phyloP scores from a whole-genome alignment of 1,140 invertebrate genomes.

The Diabrotica virgifera region DNA sequence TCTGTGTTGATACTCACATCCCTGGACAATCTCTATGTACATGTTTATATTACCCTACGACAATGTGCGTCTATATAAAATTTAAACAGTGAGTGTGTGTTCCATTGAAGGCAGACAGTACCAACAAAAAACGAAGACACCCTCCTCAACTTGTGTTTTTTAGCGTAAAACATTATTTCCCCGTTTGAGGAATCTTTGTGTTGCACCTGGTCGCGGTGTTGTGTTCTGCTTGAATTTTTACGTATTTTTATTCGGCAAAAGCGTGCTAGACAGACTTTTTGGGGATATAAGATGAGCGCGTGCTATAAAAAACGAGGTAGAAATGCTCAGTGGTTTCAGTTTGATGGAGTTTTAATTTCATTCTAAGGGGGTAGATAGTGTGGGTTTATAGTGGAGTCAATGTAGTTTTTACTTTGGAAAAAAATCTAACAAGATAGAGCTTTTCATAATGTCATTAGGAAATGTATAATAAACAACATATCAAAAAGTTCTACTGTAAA shows the following conservation, averaged over 20 bases:
- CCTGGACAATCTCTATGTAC: slow-evolving; percentile 4
- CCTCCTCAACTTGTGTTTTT: slow-evolving; percentile 20
- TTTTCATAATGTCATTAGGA: too few relatives aligned
- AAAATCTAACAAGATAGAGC: too few relatives aligned
- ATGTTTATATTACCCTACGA: slow-evolving; percentile 6
- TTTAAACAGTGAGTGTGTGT: slow-evolving; percentile 15
- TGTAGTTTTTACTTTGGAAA: too few relatives aligned
- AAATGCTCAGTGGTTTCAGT: neutral
- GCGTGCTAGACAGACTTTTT: slow-evolving; percentile 19
- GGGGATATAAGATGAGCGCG: slow-evolving; percentile 9
- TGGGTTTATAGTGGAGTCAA: too few relatives aligned
- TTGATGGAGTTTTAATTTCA: slow-evolving; percentile 1
- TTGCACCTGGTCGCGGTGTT: slow-evolving; percentile 16
- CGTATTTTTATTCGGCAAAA: slow-evolving; percentile 8
- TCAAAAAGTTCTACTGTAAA: too few relatives aligned
- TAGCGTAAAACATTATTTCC: slow-evolving; percentile 21
- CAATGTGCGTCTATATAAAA: slow-evolving; percentile 15
- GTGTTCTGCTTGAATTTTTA: slow-evolving; percentile 18
- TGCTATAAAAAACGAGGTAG: slow-evolving; percentile 14
- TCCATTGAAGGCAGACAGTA: slow-evolving; percentile 10
- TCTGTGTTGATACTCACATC: neutral
- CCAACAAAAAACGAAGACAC: slow-evolving; percentile 17
- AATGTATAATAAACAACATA: too few relatives aligned
- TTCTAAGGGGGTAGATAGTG: neutral
- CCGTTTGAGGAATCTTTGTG: slow-evolving; percentile 18